phyloP scores from a whole-genome alignment of 2,888 invertebrate species.

The Tanytarsus gracilentus region DNA sequence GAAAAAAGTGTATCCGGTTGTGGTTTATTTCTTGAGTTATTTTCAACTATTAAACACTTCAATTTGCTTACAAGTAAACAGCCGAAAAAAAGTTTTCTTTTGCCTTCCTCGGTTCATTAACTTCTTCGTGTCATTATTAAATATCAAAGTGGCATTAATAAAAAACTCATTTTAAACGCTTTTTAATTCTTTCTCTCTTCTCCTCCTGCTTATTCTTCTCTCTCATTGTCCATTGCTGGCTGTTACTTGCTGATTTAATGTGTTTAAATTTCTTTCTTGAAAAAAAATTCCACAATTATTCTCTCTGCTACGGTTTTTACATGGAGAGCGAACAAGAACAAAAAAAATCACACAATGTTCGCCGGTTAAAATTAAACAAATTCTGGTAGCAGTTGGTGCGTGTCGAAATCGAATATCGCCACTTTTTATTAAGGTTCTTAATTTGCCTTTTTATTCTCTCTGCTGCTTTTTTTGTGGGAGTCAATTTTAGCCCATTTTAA shows the following conservation, averaged over 20 bases:
- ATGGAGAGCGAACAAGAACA: too few relatives aligned
- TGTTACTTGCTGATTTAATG: neutral
- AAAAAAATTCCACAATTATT: too few relatives aligned
- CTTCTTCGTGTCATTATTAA: constrained; percentile 25
- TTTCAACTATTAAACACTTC: neutral
- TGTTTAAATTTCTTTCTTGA: neutral
- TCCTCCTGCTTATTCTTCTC: neutral
- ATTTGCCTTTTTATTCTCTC: neutral
- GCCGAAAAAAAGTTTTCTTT: constrained; percentile 13
- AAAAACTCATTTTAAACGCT: constrained; percentile 26
- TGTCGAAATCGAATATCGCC: neutral
- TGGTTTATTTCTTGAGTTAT: constrained; percentile 7
- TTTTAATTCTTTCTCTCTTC: too few relatives aligned
- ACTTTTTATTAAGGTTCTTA: neutral
- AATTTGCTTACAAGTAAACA: neutral
- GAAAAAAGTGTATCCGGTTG: constrained; percentile 20
- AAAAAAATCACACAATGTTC: too few relatives aligned
- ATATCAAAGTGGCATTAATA: constrained; percentile 26
- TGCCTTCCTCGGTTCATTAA: constrained; percentile 14
- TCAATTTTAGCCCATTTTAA: constrained; percentile 16
- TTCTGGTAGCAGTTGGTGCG: constrained; percentile 1
- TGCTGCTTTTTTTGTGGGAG: neutral
- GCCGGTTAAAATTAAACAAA: too few relatives aligned
- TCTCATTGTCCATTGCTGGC: constrained; percentile 1
- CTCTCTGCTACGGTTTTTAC: neutral